Evolutionary conservation across 2,888 invertebrate genomes (phyloP).

Genomic region (Salpingus planirostris): DNA sequence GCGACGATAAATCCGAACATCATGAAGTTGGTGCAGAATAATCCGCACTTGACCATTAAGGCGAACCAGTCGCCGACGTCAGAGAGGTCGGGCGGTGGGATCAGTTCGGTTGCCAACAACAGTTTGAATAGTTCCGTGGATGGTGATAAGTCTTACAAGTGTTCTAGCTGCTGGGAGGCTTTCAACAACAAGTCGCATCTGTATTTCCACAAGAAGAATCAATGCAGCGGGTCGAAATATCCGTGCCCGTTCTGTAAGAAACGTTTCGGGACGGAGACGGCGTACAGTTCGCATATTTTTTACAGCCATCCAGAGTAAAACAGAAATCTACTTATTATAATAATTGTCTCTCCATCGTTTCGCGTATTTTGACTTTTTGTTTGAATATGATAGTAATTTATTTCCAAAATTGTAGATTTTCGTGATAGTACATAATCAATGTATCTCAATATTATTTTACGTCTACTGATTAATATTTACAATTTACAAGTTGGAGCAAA

Average conservation of each 20-base stretch:
- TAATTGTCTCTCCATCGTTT: too few relatives aligned
- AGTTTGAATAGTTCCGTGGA: constrained; percentile 11
- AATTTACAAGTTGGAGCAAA: too few relatives aligned
- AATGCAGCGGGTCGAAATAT: constrained; percentile 39
- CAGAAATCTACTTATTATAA: too few relatives aligned
- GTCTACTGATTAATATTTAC: too few relatives aligned
- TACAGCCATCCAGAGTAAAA: constrained; percentile 41
- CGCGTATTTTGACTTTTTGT: too few relatives aligned
- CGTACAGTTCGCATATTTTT: constrained; percentile 42
- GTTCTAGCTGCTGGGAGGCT: constrained; percentile 38
- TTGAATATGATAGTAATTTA: too few relatives aligned
- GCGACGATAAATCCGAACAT: constrained; percentile 33
- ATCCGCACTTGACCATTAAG: constrained; percentile 38
- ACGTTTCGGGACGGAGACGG: constrained; percentile 40
- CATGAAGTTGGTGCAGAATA: constrained; percentile 38
- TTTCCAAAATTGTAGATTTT: too few relatives aligned
- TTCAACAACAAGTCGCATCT: constrained; percentile 40
- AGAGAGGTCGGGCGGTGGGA: constrained; percentile 10
- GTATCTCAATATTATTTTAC: too few relatives aligned
- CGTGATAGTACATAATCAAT: too few relatives aligned
- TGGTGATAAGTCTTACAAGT: constrained; percentile 33
- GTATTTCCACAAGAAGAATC: constrained; percentile 42
- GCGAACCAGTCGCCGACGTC: constrained; percentile 16
- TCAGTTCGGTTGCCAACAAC: constrained; percentile 4
- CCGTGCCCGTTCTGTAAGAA: constrained; percentile 43